Conservation (phyloP, 2,888 invertebrate genomes). For the Pristionchus exspectatus region DNA sequence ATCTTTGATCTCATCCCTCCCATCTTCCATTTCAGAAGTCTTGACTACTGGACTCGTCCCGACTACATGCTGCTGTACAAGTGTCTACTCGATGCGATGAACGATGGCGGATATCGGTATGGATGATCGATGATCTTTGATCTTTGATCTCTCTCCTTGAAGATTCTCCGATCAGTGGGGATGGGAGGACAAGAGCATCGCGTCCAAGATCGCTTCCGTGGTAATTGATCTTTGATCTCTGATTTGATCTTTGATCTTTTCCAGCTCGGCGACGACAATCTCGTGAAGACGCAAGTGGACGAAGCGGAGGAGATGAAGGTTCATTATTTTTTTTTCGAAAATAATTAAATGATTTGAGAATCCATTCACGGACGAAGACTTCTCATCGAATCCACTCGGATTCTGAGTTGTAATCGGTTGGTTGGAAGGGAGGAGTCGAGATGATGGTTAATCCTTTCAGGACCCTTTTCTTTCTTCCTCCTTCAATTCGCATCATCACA, state of each 20-base stretch:
- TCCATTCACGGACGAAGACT: slow-evolving; percentile 48
- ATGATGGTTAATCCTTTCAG: neutral
- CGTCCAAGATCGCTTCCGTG: neutral
- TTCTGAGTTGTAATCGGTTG: slow-evolving; percentile 1
- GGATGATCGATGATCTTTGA: slow-evolving; percentile 29
- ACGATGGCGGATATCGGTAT: slow-evolving; percentile 36
- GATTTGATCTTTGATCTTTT: slow-evolving; percentile 19
- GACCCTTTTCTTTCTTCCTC: neutral
- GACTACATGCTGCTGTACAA: slow-evolving; percentile 52
- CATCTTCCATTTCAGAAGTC: neutral
- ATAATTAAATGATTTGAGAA: slow-evolving; percentile 12
- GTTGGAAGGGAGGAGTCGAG: neutral
- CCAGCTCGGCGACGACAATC: neutral
- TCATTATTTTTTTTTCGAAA: neutral
- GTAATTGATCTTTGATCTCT: slow-evolving; percentile 2
- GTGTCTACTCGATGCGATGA: slow-evolving; percentile 44
- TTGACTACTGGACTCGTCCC: slow-evolving; percentile 54
- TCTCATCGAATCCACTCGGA: slow-evolving; percentile 47
- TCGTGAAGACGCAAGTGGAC: slow-evolving; percentile 47
- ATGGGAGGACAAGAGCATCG: slow-evolving; percentile 27
- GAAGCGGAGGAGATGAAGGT: slow-evolving; percentile 39
- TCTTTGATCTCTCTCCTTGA: slow-evolving; percentile 14
- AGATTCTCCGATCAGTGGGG: slow-evolving; percentile 45
- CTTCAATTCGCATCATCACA: neutral
- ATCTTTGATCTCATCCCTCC: slow-evolving; percentile 19